Conservation (phyloP, 2,797 vertebrate species). For the Neosilurus mollespiculum region DNA sequence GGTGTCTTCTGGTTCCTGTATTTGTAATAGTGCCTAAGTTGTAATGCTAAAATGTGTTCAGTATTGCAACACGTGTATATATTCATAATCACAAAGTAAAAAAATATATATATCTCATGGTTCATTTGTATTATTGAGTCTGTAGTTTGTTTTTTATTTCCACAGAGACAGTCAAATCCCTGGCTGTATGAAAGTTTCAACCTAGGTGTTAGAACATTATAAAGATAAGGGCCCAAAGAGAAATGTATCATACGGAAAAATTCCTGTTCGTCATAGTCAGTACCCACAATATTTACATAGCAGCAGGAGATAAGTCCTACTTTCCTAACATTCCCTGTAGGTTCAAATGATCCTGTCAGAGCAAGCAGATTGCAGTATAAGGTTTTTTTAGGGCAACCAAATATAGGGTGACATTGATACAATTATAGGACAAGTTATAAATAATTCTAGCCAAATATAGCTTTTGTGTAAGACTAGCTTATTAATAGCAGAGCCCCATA, state of each 20-base stretch:
- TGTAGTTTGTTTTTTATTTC: not conserved
- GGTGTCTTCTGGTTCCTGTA: not conserved
- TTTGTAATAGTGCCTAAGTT: constrained; percentile 7
- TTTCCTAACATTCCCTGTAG: not conserved
- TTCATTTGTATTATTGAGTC: not conserved
- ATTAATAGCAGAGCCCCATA: no score
- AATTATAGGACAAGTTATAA: no score
- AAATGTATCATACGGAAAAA: constrained; percentile 32
- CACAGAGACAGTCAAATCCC: not conserved
- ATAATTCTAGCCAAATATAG: no score
- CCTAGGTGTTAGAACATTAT: not conserved
- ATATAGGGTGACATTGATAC: no score
- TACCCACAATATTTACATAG: constrained; percentile 40
- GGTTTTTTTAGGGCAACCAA: not conserved
- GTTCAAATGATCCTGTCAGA: not conserved
- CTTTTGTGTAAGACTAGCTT: no score
- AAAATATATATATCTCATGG: not conserved
- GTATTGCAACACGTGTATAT: constrained; percentile 21
- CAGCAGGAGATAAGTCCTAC: constrained; percentile 31
- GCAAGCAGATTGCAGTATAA: constrained; percentile 10
- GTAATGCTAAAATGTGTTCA: constrained; percentile 30
- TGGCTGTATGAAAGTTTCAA: not conserved
- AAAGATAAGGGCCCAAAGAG: constrained; percentile 25
- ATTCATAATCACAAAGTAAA: not conserved
- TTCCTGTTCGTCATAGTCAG: not conserved